Evolutionary conservation across 1,140 invertebrate genomes (phyloP).

Genomic region (Drosophila trapezifrons): DNA sequence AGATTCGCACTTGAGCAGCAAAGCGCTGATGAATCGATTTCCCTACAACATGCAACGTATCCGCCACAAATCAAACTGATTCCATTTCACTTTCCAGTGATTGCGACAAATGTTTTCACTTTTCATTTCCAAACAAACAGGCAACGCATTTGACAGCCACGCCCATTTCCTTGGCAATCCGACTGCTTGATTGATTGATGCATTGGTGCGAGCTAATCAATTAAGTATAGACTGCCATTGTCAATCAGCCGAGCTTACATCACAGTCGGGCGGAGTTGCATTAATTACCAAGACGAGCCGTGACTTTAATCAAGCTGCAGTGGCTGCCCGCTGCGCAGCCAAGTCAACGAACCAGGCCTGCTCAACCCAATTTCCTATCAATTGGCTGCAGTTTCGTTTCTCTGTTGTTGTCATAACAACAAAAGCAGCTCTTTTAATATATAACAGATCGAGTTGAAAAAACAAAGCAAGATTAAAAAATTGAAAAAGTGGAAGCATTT

Average conservation of each 20-base stretch:
- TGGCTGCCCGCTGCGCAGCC: conserved; percentile 57
- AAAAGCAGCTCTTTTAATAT: conserved; percentile 71
- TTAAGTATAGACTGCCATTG: conserved; percentile 69
- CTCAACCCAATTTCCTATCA: conserved; percentile 73
- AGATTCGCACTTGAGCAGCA: conserved; percentile 22
- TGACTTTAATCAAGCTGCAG: conserved; percentile 45
- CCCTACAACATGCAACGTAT: conserved; percentile 18
- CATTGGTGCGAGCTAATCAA: conserved; percentile 59
- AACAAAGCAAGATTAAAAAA: conserved; percentile 11
- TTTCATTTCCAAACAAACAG: conserved; percentile 39
- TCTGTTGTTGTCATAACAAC: conserved; percentile 57
- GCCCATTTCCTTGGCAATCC: conserved; percentile 48
- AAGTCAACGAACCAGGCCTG: conserved; percentile 63
- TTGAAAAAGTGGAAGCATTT: conserved; percentile 51
- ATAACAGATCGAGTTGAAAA: conserved; percentile 35
- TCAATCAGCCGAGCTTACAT: conserved; percentile 71
- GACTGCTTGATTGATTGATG: conserved; percentile 51
- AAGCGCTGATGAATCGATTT: conserved; percentile 36
- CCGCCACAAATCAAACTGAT: conserved; percentile 48
- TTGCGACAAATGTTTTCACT: conserved; percentile 64
- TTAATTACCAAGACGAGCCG: conserved; percentile 60
- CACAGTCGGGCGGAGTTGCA: conserved; percentile 64
- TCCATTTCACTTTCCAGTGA: conserved; percentile 65
- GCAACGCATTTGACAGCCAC: conserved; percentile 57
- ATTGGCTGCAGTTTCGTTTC: conserved; percentile 46